Evolutionary conservation across 2,797 vertebrate genomes (phyloP), one percentile per base, ranked within the genome.

Genomic region (Falco columbarius): DNA sequence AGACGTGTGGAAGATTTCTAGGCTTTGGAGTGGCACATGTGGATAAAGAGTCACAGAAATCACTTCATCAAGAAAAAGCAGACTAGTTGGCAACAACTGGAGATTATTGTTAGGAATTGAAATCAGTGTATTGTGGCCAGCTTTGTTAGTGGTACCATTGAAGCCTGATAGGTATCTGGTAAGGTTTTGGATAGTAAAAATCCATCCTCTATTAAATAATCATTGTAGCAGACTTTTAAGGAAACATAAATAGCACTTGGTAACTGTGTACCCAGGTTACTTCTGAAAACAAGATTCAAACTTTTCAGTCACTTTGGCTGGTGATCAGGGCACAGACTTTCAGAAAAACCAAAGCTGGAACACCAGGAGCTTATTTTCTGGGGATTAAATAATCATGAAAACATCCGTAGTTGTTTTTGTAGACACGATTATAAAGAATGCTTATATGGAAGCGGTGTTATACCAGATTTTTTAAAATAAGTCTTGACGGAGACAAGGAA

Each of bases 1-100:
- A 90, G 82, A 93, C 42, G 26, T 82, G 82, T 76, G 55, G 82
- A 67, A 76, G 47, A 56, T 81, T 82, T 81, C 29, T 62, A 73
- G 76, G 62, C 51, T 88, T 92, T 89, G n/a, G 47, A 81, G 55
- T 67, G n/a, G 47, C 55, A 82, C 83, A 92, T 95, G 90, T 95
- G 94, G 90, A 90, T 86, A 90, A 93, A 90, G 36, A 95, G 63
- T 93, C 55, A 92, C 32, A 58, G 71, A 71, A 93, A 94, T 90
- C 90, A 97, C 93, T 96, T 96, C 36, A 93, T 94, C 67, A 92
- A 71, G 81, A 14, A 46, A 81, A 92, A 85, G n/a, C 76, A 95
- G 91, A 14, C 62, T 67, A 63, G 76, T 20, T 92, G 90, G 74
- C 89, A 95, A 92, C 63, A 65, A 42, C 8, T 65, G 77, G 74